A percentile compares a stretch with the other conserved stretches of the same genome.
phyloP scores from a whole-genome alignment of 1,140 invertebrate genomes.

The Drosophila paulistorum region DNA sequence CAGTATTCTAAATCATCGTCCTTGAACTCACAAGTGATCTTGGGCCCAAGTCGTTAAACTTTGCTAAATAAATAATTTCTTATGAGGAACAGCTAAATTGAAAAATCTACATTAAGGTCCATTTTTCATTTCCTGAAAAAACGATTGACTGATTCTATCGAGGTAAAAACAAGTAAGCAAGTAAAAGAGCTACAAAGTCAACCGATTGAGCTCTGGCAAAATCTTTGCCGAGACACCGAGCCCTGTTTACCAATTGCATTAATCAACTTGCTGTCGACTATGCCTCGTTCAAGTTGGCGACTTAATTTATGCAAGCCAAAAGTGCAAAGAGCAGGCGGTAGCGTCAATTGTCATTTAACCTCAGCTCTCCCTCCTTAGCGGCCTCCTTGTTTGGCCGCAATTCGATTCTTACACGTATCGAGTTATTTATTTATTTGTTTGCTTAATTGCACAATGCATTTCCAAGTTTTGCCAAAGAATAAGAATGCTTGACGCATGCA shows the following conservation, averaged over 20 bases:
- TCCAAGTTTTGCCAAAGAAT: background rate
- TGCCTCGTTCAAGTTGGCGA: constrained; percentile 39
- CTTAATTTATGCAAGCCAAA: constrained; percentile 73
- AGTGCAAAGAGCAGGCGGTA: constrained; percentile 67
- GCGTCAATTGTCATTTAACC: constrained; percentile 9
- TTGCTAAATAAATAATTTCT: too few species aligned
- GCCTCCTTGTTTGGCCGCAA: constrained; percentile 44
- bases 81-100: too few species aligned
- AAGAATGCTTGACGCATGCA: constrained; percentile 47
- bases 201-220: constrained; percentile 10
- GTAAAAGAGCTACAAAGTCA: constrained; percentile 5
- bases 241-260: constrained; percentile 56
- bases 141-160: constrained; percentile 50
- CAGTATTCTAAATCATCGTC: constrained; percentile 16
- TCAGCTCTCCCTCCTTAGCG: constrained; percentile 21
- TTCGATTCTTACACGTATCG: constrained; percentile 35
- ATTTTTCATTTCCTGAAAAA: constrained; percentile 11
- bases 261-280: constrained; percentile 48
- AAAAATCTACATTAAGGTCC: background rate
- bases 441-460: constrained; percentile 43
- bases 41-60: too few species aligned
- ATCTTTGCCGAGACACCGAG: constrained; percentile 32
- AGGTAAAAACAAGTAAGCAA: constrained; percentile 51
- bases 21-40: constrained; percentile 21
- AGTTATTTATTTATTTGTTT: constrained; percentile 49